Base-by-base conservation (phyloP, 2,888 invertebrate species). In the Aspidiotus destructor region DNA sequence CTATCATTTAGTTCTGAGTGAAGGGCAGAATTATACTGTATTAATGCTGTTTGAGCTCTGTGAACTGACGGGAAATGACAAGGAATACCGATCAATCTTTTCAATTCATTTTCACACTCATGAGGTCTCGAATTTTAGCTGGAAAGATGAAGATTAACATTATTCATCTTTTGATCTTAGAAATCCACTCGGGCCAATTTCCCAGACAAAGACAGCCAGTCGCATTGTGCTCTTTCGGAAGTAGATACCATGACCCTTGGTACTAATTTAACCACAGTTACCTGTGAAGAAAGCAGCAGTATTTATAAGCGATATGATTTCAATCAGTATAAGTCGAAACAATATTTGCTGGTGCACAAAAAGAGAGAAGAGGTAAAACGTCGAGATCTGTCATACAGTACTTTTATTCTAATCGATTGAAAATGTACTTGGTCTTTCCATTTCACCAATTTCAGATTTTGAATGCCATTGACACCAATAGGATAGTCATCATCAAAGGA, bases 401-500 rank as follows among this genome's bases (percentile, higher is more conserved):
- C 13, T 15, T 52, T 52, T 3, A 52, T 62, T 28, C n/a, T 11
- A 42, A 15, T n/a, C 10, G 10, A 41, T n/a, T 40, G 40, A 58
- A 16, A 60, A 15, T 41, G 15, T 40, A 28, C 16, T 7, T 40
- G 1, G 40, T 8, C 1, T 58, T 58, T 28, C 58, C 16, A 13
- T 48, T 48, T 69, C 67, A 62, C 52, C 69, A 71, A 71, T 68
- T 72, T 7, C 62, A 89, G 83, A 89, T 96, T 68, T 72, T 93
- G 3, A 77, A 82, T 5, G 80, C 83, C 62, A 84, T 96, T 10
- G 79, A 82, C 16, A 80, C 81, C 1, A 86, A 85, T 76, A 84
- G 85, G 65, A 89, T 94, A 0, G 83, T 89, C 0, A 83, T 98
- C 11, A 85, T 99, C 58, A 87, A 93, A 78, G 97, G 97, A 0